Evolutionary conservation across 2,113 vertebrate genomes (phyloP).

Genomic region (Chauna torquata): DNA sequence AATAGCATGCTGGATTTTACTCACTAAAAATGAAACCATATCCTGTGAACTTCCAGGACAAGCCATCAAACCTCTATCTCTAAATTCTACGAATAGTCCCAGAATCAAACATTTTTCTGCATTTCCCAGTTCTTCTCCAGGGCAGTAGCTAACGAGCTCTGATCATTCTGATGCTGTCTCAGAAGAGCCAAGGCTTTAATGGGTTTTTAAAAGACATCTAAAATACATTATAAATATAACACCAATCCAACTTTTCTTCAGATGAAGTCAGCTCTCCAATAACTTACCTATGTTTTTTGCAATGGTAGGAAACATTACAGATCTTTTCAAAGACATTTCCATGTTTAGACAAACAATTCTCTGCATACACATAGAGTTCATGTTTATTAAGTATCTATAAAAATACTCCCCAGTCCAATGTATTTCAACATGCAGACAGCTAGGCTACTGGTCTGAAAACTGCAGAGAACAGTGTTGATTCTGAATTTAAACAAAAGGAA

Average conservation of each 20-base stretch:
- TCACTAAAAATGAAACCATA: not conserved
- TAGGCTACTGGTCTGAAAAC: not conserved
- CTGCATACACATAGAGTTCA: not conserved
- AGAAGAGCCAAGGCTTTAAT: not conserved
- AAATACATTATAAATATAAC: not conserved
- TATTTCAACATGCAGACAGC: not conserved
- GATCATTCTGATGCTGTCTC: not conserved
- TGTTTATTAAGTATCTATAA: not conserved
- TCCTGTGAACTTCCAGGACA: not conserved
- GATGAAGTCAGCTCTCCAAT: not conserved
- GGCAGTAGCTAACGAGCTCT: not conserved
- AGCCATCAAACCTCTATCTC: not conserved
- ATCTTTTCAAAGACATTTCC: not conserved
- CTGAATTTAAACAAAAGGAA: not conserved
- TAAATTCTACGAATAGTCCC: not conserved
- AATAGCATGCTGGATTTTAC: not conserved
- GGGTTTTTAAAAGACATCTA: not conserved
- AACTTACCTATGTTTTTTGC: not conserved
- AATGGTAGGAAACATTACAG: not conserved
- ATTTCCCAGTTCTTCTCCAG: not conserved
- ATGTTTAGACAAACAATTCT: not conserved
- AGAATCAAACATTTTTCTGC: not conserved
- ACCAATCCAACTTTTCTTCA: not conserved
- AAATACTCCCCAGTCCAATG: not conserved
- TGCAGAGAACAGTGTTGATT: not conserved